Evolutionary conservation across 2,797 vertebrate genomes (phyloP).

Genomic region (Anas georgica): DNA sequence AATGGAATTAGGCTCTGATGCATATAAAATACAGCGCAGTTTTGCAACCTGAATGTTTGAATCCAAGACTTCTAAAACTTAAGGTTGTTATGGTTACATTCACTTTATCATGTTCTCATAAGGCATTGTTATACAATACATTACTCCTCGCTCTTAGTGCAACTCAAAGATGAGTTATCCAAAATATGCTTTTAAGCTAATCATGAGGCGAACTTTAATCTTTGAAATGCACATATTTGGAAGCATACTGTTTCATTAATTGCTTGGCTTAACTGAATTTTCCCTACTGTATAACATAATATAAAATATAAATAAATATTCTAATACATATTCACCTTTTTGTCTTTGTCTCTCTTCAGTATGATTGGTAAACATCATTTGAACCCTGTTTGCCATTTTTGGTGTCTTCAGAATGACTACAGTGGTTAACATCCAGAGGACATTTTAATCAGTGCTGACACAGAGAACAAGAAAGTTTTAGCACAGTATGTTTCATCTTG

Average conservation of each 20-base stretch:
- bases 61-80: background rate
- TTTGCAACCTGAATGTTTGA: background rate
- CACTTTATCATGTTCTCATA: background rate
- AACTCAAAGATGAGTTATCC: background rate
- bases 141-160: background rate
- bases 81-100: background rate
- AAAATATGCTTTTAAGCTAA: background rate
- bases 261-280: background rate
- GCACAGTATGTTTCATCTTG: conserved; percentile 3
- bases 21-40: conserved; percentile 22
- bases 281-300: background rate
- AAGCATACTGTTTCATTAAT: background rate
- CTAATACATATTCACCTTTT: background rate
- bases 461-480: background rate
- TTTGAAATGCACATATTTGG: background rate
- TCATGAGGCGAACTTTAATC: background rate
- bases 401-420: background rate
- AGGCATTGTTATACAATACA: background rate
- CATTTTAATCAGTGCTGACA: background rate
- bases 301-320: background rate
- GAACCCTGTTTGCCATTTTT: background rate
- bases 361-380: background rate
- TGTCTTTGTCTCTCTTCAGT: background rate
- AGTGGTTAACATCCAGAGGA: background rate
- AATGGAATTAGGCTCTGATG: conserved; percentile 57